Evolutionary conservation across 2,113 vertebrate species (phyloP).

Genomic region (Petrocephalus zakoni): DNA sequence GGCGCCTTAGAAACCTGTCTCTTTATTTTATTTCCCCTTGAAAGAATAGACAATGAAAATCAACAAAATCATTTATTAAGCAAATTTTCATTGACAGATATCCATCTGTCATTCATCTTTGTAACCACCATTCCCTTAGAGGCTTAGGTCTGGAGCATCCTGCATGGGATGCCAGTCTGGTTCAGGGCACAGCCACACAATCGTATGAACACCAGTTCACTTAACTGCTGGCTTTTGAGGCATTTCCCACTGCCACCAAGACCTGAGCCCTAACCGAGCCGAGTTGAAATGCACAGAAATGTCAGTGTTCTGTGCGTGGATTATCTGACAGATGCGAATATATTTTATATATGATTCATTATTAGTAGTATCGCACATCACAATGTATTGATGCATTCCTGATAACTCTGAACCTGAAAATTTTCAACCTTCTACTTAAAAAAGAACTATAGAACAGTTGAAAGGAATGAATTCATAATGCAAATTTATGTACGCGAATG

Average conservation of each 20-base stretch:
- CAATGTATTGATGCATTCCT: too few species aligned
- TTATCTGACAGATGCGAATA: too few species aligned
- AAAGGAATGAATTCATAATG: too few species aligned
- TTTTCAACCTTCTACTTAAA: too few species aligned
- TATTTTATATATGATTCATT: too few species aligned
- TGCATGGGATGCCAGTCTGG: background rate
- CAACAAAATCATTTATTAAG: background rate
- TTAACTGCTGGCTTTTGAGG: background rate
- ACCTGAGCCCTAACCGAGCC: too few species aligned
- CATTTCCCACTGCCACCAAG: background rate
- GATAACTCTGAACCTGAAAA: too few species aligned
- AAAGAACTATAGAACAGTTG: too few species aligned
- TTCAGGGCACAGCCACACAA: background rate
- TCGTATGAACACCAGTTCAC: background rate
- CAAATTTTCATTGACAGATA: background rate
- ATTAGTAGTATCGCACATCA: too few species aligned
- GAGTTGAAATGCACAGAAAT: background rate
- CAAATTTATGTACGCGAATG: too few species aligned
- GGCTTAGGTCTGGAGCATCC: background rate
- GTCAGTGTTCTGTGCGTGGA: too few species aligned
- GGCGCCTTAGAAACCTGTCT: background rate
- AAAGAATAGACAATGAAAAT: background rate
- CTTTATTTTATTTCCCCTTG: background rate
- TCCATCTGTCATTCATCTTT: background rate
- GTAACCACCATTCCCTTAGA: background rate